Conservation (phyloP, 2,888 invertebrate species). For the Cordylochernes scorpioides region DNA sequence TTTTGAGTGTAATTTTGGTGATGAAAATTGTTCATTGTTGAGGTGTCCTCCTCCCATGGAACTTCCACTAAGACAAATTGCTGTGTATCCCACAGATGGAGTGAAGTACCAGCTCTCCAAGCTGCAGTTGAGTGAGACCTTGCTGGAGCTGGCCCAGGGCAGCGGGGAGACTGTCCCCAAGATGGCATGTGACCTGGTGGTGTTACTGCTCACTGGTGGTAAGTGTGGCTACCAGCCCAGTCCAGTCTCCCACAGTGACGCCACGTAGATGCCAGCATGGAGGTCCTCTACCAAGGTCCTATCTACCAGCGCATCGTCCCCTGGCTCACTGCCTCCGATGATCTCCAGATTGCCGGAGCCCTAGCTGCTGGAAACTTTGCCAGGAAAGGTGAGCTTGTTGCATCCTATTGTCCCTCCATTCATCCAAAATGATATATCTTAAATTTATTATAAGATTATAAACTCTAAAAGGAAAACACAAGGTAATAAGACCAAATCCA, state of each 20-base stretch:
- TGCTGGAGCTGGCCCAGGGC: conserved; percentile 43
- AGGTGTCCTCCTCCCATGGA: too few species aligned
- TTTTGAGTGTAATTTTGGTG: too few species aligned
- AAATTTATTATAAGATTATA: background rate
- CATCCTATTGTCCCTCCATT: background rate
- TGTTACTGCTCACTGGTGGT: conserved; percentile 62
- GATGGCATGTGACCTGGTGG: conserved; percentile 56
- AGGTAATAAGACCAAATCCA: too few species aligned
- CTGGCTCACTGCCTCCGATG: conserved; percentile 37
- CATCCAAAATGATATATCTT: background rate
- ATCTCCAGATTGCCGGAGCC: conserved; percentile 46
- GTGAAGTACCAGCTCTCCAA: conserved; percentile 46
- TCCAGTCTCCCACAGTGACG: too few species aligned
- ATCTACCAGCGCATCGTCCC: conserved; percentile 41
- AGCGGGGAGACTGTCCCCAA: too few species aligned
- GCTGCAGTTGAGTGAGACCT: conserved; percentile 43
- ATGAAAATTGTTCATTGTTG: too few species aligned
- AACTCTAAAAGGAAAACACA: too few species aligned
- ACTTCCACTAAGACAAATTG: too few species aligned
- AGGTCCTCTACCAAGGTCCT: conserved; percentile 40
- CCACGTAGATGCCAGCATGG: conserved; percentile 66
- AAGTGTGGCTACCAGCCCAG: too few species aligned
- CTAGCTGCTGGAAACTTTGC: conserved; percentile 71
- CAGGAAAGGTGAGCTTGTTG: conserved; percentile 29
- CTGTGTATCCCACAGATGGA: too few species aligned